Base-by-base conservation (phyloP, 2,113 vertebrate species). In the Cryptomyrus ogoouensis region DNA sequence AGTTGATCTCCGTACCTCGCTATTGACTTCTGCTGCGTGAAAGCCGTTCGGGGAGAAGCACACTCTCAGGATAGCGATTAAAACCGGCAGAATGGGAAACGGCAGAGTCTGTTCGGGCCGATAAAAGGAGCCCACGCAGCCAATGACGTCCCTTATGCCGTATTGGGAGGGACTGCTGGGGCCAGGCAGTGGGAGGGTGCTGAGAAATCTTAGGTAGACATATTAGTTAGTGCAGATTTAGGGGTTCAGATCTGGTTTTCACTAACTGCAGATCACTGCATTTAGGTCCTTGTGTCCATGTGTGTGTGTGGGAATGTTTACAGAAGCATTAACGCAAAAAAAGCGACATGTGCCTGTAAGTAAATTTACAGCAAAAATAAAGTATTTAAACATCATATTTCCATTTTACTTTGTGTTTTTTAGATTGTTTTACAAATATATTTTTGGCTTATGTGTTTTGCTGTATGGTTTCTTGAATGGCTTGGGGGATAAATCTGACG, bases 11-110 rank as follows among this genome's bases (percentile, higher is more conserved):
- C 89, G 39, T 74, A 87, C 84, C 53, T 70, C 50, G 2, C 56
- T 80, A 52, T 90, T 88, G 89, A 88, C 46, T 27, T 88, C 47
- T 87, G 44, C n/a, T 44, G 58, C 19, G 58, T 87, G 46, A 46
- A 42, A 80, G 27, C 31, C 31, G 74, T 87, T 88, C 84, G 21
- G 58, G 66, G 85, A 56, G 62, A 77, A 53, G 56, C 56, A 88
- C n/a, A 53, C 47, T 19, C 83, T 56, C 83, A 66, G 52, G 46
- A 83, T 31, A 44, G n/a, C 21, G 50, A 83, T 89, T 50, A 89
- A 62, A 89, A 85, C 31, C n/a, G 19, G 24, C 39, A 62, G 24
- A 62, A 83, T 31, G 39, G 27, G 49, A 52, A 50, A 39, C 4
- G 85, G 85, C 27, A 31, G 27, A 13, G 49, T 53, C 49, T 53